Evolutionary conservation across 2,797 vertebrate genomes (phyloP).

Genomic region (Crax fasciolata): DNA sequence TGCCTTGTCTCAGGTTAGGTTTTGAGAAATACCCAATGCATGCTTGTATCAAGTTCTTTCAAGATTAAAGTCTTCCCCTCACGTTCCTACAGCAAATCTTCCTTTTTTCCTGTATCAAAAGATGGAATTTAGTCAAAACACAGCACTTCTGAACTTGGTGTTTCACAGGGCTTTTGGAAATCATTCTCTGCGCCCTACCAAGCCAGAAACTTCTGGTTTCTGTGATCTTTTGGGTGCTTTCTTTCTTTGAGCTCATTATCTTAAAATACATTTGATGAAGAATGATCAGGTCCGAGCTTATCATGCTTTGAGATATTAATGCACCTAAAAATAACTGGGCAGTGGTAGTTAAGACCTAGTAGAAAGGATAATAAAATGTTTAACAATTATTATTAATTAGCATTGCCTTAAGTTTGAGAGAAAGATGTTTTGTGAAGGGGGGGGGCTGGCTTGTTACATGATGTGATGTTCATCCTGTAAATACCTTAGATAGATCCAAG

Average conservation of each 20-base stretch:
- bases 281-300: not conserved
- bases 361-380: not conserved
- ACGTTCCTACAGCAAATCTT: not conserved
- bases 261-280: not conserved
- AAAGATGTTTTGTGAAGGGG: not conserved
- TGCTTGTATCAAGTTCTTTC: not conserved
- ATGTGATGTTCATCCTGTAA: not conserved
- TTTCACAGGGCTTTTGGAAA: not conserved
- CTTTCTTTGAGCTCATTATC: not conserved
- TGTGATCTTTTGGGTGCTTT: not conserved
- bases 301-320: not conserved
- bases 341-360: not conserved
- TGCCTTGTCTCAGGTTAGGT: not conserved
- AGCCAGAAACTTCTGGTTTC: not conserved
- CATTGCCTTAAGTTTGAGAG: not conserved
- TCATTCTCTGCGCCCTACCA: not conserved
- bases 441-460: not conserved
- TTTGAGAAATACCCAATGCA: not conserved
- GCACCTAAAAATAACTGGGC: not conserved
- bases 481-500: not conserved
- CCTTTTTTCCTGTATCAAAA: not conserved
- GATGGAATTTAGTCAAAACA: not conserved
- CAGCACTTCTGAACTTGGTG: not conserved
- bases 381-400: not conserved
- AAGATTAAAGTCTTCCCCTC: not conserved